Evolutionary conservation across 2,797 vertebrate genomes (phyloP).

Genomic region (Petrocephalus schoutedeni): DNA sequence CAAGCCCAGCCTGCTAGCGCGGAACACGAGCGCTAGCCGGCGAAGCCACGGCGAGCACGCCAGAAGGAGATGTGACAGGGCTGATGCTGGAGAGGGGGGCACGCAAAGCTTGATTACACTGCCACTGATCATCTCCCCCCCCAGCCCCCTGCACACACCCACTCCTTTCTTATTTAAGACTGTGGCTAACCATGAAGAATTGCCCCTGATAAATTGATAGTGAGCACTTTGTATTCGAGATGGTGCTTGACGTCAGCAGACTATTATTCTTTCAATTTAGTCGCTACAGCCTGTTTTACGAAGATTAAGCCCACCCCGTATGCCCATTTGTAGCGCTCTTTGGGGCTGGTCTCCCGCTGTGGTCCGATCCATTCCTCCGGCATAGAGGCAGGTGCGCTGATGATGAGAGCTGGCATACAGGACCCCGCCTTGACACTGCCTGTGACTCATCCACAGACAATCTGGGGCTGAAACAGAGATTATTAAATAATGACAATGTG

Average conservation of each 20-base stretch:
- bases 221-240: constrained; percentile 59
- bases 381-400: constrained; percentile 46
- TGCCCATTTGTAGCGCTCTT: constrained; percentile 47
- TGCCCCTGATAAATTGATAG: constrained; percentile 73
- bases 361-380: constrained; percentile 43
- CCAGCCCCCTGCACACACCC: constrained; percentile 22
- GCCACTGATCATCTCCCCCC: background rate
- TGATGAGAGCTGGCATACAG: constrained; percentile 64
- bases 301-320: constrained; percentile 56
- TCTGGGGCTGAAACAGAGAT: background rate
- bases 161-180: constrained; percentile 39
- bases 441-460: constrained; percentile 40
- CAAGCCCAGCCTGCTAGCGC: background rate
- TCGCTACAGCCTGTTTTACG: constrained; percentile 57
- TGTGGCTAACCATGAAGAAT: constrained; percentile 63
- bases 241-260: constrained; percentile 54
- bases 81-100: background rate
- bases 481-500: background rate
- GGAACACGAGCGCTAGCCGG: background rate
- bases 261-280: constrained; percentile 80
- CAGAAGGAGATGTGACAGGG: background rate
- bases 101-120: background rate
- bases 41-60: background rate
- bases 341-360: constrained; percentile 47
- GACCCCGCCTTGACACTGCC: constrained; percentile 46